Evolutionary conservation across 2,888 invertebrate genomes (phyloP).

Genomic region (Parnassius smintheus): DNA sequence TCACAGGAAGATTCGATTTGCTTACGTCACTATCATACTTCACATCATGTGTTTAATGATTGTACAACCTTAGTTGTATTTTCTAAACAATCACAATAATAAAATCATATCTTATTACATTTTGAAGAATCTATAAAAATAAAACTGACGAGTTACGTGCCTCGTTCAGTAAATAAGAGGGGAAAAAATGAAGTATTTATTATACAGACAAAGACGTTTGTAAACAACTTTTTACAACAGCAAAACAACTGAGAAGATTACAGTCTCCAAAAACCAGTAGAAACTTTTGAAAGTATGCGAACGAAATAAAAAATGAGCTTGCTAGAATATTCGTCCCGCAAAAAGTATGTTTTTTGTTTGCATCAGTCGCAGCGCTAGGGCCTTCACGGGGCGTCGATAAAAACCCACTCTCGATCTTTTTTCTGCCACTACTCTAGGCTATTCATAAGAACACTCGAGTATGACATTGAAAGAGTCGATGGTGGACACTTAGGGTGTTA

Average conservation of each 20-base stretch:
- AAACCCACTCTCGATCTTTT: conserved; percentile 14
- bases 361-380: neutral
- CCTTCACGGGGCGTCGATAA: conserved; percentile 11
- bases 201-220: neutral
- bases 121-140: too few species aligned
- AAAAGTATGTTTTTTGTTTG: conserved; percentile 10
- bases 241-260: conserved; percentile 18
- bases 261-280: conserved; percentile 11
- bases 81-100: too few species aligned
- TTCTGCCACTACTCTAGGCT: conserved; percentile 4
- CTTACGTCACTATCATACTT: too few species aligned
- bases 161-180: too few species aligned
- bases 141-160: too few species aligned
- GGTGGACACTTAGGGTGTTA: neutral
- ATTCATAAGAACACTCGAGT: conserved; percentile 13
- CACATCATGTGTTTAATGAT: too few species aligned
- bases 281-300: conserved; percentile 22
- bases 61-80: too few species aligned
- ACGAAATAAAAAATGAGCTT: conserved; percentile 17
- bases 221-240: conserved; percentile 8
- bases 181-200: too few species aligned
- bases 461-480: conserved; percentile 18
- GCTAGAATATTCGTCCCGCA: conserved; percentile 13
- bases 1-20: too few species aligned
- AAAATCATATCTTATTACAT: too few species aligned